Conservation (phyloP, 2,888 invertebrate genomes). For the Eurois occulta region DNA sequence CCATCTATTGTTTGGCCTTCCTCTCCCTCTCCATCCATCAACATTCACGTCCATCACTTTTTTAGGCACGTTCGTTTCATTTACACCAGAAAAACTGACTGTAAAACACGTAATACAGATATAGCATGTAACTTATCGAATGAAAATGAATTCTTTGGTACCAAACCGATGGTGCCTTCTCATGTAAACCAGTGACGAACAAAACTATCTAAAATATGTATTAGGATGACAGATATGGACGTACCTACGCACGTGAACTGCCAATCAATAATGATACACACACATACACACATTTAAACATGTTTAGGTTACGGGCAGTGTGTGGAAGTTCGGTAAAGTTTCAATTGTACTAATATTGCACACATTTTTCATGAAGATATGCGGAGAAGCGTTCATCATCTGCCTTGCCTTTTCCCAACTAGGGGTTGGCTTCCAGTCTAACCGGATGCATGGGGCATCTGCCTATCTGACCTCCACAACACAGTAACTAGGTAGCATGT, state of each 20-base stretch:
- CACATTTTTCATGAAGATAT: background rate
- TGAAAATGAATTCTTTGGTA: slow-evolving; percentile 4
- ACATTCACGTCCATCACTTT: no score
- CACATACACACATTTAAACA: background rate
- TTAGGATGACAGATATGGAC: slow-evolving; percentile 37
- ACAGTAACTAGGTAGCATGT: background rate
- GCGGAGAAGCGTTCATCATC: background rate
- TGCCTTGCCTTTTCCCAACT: background rate
- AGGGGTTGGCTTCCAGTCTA: background rate
- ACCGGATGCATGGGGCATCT: background rate
- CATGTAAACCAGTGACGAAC: slow-evolving; percentile 34
- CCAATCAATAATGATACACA: slow-evolving; percentile 50
- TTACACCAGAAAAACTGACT: background rate
- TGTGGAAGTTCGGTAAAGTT: background rate
- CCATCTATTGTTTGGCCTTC: no score
- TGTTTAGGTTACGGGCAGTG: background rate
- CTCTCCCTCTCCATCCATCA: no score
- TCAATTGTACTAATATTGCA: background rate
- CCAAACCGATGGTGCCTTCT: slow-evolving; percentile 36
- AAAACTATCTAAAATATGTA: slow-evolving; percentile 48
- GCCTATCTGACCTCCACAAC: background rate
- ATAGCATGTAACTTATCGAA: background rate
- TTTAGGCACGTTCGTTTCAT: background rate
- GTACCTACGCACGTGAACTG: slow-evolving; percentile 51
- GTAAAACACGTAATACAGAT: background rate